These are phyloP conservation scores for Phocides pigmalion DNA, from an alignment of 1,140 invertebrate species.

Conservation along the genomic window DNA sequence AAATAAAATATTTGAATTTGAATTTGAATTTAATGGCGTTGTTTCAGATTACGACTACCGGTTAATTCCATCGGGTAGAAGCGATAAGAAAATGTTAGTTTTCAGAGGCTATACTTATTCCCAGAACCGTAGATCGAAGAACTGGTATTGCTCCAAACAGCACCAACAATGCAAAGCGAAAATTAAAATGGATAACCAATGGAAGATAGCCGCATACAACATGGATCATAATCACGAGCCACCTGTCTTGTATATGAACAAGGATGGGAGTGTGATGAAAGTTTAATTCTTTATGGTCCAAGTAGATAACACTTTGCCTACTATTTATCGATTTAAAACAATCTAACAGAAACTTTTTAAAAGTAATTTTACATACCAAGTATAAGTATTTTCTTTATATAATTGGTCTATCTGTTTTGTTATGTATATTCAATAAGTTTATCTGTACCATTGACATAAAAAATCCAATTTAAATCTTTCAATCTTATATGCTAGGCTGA, in stretches of 20 bases:
- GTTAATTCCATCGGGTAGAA: slow-evolving; percentile 33
- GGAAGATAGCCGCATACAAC: slow-evolving; percentile 15
- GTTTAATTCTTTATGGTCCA: not conserved
- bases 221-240: slow-evolving; percentile 29
- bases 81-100: slow-evolving; percentile 36
- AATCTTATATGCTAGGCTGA: too few relatives aligned
- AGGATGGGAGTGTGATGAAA: not conserved
- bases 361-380: too few relatives aligned
- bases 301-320: too few relatives aligned
- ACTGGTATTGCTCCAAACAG: slow-evolving; percentile 47
- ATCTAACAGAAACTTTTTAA: too few relatives aligned
- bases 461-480: too few relatives aligned
- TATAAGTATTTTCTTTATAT: too few relatives aligned
- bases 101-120: slow-evolving; percentile 41
- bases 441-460: too few relatives aligned
- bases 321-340: too few relatives aligned
- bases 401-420: too few relatives aligned
- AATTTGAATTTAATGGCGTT: too few relatives aligned
- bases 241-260: slow-evolving; percentile 5
- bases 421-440: too few relatives aligned
- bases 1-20: too few relatives aligned
- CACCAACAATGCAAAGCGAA: slow-evolving; percentile 36
- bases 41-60: slow-evolving; percentile 35
- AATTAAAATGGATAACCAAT: slow-evolving; percentile 32
- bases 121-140: slow-evolving; percentile 35